Conservation (phyloP, 2,797 vertebrate species). For the Coilia nasus region DNA sequence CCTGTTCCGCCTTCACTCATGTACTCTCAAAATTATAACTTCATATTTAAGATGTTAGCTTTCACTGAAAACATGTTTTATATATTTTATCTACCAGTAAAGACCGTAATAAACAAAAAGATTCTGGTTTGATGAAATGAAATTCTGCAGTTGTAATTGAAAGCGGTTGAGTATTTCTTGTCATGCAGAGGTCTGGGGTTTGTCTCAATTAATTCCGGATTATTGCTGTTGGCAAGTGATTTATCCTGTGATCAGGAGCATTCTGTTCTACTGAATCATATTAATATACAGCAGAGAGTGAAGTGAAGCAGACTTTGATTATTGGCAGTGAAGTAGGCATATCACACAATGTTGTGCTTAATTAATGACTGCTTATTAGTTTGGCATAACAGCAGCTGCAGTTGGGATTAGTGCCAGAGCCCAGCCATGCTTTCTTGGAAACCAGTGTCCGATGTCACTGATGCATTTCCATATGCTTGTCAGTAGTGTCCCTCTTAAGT, state of each 20-base stretch:
- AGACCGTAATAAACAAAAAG: neutral
- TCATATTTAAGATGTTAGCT: neutral
- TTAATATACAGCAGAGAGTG: neutral
- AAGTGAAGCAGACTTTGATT: neutral
- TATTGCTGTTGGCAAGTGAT: neutral
- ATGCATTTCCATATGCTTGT: too few relatives aligned
- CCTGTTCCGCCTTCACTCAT: neutral
- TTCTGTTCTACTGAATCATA: neutral
- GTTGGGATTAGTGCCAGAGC: neutral
- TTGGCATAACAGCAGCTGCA: neutral
- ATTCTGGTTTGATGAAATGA: neutral
- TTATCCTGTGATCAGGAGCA: neutral
- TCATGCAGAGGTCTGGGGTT: neutral
- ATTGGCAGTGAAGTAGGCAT: neutral
- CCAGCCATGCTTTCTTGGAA: neutral
- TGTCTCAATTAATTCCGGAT: neutral
- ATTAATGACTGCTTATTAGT: neutral
- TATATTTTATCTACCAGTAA: neutral
- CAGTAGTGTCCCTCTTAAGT: neutral
- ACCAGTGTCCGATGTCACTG: neutral
- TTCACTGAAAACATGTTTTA: neutral
- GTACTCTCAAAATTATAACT: neutral
- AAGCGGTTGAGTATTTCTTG: too few relatives aligned
- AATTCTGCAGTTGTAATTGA: too few relatives aligned
- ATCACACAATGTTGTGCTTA: neutral